phyloP scores from a whole-genome alignment of 1,140 invertebrate genomes.

The Probaryconus sp. region DNA sequence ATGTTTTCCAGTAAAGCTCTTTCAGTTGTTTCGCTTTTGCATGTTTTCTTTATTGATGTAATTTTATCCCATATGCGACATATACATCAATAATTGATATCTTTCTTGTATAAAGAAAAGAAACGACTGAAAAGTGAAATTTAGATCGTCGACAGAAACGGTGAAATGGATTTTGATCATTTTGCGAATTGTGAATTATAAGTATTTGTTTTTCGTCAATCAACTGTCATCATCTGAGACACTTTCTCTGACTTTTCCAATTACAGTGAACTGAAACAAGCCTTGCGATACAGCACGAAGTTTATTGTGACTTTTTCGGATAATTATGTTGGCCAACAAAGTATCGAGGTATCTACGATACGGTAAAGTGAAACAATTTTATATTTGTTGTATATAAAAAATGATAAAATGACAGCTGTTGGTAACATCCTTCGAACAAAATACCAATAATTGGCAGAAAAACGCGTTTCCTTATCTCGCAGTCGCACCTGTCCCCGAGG shows the following conservation, averaged over 20 bases:
- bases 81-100: no score
- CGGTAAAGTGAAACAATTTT: conserved; percentile 2
- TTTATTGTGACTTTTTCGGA: no score
- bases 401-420: conserved; percentile 52
- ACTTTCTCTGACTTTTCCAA: conserved; percentile 3
- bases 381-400: conserved; percentile 34
- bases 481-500: conserved; percentile 66
- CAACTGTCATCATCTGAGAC: background rate
- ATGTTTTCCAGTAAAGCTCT: conserved; percentile 13
- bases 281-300: no score
- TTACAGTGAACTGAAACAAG: no score
- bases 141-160: background rate
- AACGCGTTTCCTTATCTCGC: conserved; percentile 66
- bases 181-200: background rate
- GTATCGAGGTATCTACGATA: background rate
- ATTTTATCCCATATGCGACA: no score
- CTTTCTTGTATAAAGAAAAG: no score
- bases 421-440: conserved; percentile 61
- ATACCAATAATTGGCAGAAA: conserved; percentile 74
- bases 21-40: conserved; percentile 20
- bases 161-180: conserved; percentile 6
- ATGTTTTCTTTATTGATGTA: no score
- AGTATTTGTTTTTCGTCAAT: conserved; percentile 14
- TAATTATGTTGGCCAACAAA: background rate
- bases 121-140: no score